Evolutionary conservation across 2,113 vertebrate species (phyloP), one percentile per base, ranked within the genome.

Genomic region (Gavialis gangeticus): DNA sequence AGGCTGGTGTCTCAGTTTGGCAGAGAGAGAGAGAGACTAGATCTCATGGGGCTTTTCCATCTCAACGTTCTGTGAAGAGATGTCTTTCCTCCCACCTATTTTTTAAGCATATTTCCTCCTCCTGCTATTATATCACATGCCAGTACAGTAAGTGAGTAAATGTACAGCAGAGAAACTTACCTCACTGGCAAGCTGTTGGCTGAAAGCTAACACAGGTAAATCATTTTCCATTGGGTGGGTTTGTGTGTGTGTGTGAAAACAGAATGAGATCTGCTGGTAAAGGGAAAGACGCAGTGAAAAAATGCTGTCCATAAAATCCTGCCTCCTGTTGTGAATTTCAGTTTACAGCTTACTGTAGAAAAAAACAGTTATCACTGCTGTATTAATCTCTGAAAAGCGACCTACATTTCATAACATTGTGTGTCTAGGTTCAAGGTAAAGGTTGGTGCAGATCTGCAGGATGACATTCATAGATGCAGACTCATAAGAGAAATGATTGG

Each of bases 341-440:
- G 37, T 85, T 88, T 81, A 94, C 78, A 71, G 58, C 60, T 77
- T 91, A 86, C 56, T 85, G 22, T 79, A 88, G 87, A 82, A 79
- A 86, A 80, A 21, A 66, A 9, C 46, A 46, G 46, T 12, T 88
- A n/a, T 84, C 80, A 86, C 58, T 80, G 80, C 30, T 46, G 69
- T 57, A 34, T 91, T 82, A 63, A 73, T 89, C 75, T 64, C 87
- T 87, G 75, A 85, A 75, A 37, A 91, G 30, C 79, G 13, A 56
- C 64, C 24, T 82, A 16, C 69, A 66, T 71, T 75, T 67, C 62
- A 37, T 79, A 88, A 75, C 55, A 92, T 79, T 66, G 28, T 69
- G 75, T 37, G 57, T 87, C 27, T 82, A 98, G 76, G 73, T 99
- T 99, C 95, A 98, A 99, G 97, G 98, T 98, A 95, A 99, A 99